phyloP scores from a whole-genome alignment of 2,113 vertebrate species.

The Callithrix jacchus region DNA sequence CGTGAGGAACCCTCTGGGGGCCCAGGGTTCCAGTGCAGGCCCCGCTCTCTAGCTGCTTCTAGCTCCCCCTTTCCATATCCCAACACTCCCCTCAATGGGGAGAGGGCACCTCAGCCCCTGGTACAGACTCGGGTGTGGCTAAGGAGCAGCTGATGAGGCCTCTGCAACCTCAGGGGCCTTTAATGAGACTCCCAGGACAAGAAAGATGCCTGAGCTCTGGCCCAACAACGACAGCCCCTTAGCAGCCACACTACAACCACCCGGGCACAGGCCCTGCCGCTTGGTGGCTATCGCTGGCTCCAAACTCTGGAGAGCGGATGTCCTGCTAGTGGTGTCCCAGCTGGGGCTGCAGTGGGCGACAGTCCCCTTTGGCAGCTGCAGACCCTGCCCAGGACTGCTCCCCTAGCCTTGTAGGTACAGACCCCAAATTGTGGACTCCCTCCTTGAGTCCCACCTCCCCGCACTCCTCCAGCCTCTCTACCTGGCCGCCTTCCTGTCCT shows the following conservation, averaged over 20 bases:
- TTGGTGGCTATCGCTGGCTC: background rate
- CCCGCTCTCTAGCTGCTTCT: background rate
- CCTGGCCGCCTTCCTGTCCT: background rate
- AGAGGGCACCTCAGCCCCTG: background rate
- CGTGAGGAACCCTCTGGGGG: background rate
- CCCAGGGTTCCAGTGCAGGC: background rate
- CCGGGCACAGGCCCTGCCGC: background rate
- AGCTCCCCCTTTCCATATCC: background rate
- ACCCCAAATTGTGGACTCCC: background rate
- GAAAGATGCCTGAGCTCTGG: background rate
- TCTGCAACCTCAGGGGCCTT: background rate
- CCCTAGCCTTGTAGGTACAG: background rate
- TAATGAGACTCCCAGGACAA: background rate
- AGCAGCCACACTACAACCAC: background rate
- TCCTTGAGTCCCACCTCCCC: background rate
- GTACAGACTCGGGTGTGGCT: background rate
- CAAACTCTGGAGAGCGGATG: background rate
- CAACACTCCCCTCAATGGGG: background rate
- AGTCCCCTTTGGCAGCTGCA: background rate
- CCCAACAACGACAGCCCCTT: rapidly evolving
- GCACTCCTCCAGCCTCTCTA: background rate
- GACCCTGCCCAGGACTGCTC: background rate
- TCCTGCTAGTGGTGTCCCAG: background rate
- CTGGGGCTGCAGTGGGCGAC: background rate
- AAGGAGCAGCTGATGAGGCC: background rate